Base-by-base conservation (phyloP, 2,888 invertebrate genomes). In the Cantharis flavilabris region DNA sequence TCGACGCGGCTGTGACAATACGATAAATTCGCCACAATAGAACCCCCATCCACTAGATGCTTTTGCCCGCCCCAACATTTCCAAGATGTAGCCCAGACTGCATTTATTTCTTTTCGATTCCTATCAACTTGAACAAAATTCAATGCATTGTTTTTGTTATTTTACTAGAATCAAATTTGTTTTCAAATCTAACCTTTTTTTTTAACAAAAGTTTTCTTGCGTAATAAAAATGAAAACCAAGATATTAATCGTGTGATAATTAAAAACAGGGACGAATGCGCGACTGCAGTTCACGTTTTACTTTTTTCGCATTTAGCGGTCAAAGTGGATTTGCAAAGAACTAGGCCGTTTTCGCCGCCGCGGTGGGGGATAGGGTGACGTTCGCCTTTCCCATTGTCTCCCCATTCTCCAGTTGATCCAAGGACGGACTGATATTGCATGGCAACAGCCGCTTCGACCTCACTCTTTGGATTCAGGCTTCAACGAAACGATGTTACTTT, bases 11-110 rank as follows among this genome's bases (percentile, higher is more conserved):
- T 76, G 79, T 80, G 81, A 80, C 80, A 81, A 80, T 82, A 80
- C 81, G 74, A 82, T 81, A 82, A 82, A 82, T 82, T 82, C 82
- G 76, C 76, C 78, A 74, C 82, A 79, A 81, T 80, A 81, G 81
- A 81, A 77, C 80, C 81, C 30, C 79, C 75, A 81, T 79, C 80
- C 75, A 81, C 80, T 76, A 79, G 80, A 77, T 77, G 77, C 77
- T 79, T 79, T 73, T 71, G 71, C 76, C 81, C 80, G 76, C 79
- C 77, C 75, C 71, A 73, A 78, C 72, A 71, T 78, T 78, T 75
- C 71, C 75, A 69, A 63, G 18, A 74, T 71, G 65, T 75, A 71
- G 71, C 18, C 71, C 26, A 74, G 67, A 71, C 71, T 77, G 73
- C 77, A 74, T 74, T 76, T 77, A 64, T 74, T 74, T 74, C 69